A percentile compares a stretch with the other conserved stretches of the same genome.
These are phyloP conservation scores for Polyploca ridens DNA, from an alignment of 2,888 invertebrate genomes.

Conservation along the genomic window DNA sequence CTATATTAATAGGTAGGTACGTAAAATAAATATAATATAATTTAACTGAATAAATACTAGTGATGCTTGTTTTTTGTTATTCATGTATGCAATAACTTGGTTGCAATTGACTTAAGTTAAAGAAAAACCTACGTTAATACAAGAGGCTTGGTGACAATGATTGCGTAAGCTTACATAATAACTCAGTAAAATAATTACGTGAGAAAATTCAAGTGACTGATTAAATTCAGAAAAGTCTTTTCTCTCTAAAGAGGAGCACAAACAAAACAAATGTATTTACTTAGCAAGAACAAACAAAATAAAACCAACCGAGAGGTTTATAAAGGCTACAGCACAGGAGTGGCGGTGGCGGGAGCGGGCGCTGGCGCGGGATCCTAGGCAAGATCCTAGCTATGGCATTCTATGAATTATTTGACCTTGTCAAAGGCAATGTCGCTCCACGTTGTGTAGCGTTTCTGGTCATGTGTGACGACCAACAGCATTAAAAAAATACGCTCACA, in stretches of 20 bases:
- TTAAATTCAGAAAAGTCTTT: constrained; percentile 6
- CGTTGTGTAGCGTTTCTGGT: too few relatives aligned
- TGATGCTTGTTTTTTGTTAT: too few relatives aligned
- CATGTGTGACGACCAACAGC: neutral
- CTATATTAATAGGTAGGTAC: too few relatives aligned
- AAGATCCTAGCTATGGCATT: neutral
- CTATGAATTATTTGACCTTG: neutral
- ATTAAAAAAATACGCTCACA: neutral
- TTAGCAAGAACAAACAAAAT: constrained; percentile 16
- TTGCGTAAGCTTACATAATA: constrained; percentile 8
- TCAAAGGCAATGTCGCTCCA: neutral
- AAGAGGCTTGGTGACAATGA: neutral
- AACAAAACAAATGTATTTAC: constrained; percentile 13
- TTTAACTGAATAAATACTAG: too few relatives aligned
- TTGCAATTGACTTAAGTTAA: neutral
- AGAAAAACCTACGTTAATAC: neutral
- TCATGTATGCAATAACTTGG: neutral
- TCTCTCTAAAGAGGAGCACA: constrained; percentile 4
- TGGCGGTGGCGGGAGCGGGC: neutral
- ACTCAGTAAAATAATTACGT: constrained; percentile 9
- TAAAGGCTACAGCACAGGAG: neutral
- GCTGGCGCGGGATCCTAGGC: neutral
- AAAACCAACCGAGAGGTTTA: constrained; percentile 16
- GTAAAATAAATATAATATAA: too few relatives aligned
- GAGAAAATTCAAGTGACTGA: constrained; percentile 7